Base-by-base conservation (phyloP, 2,888 invertebrate species). In the Ashinkailepas kermadecensis region DNA sequence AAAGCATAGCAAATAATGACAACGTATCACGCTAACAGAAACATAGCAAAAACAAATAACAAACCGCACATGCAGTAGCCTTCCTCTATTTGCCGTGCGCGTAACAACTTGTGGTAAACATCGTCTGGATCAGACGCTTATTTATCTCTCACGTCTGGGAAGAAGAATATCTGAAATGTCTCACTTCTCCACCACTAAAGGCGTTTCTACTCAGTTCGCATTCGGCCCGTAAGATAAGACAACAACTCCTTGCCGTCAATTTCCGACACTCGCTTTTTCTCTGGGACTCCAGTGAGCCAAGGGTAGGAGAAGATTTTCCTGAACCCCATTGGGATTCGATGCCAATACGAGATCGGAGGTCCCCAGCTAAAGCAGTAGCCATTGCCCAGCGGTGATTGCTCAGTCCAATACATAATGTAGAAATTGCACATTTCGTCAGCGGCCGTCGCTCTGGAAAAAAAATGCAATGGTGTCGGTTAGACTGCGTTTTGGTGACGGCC, bases 381-480 rank as follows among this genome's bases (percentile, higher is more conserved):
- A 88, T 91, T 92, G 0, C 92, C 88, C 8, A 96, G 56, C 56
- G 56, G 18, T 4, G 56, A 56, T 18, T 56, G 54, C 21, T 95
- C 91, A 0, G 95, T 94, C 89, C 94, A 96, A 87, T 96, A 96
- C 95, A 96, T 95, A 1, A 96, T 87, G 88, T 96, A 96, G 88
- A 96, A 95, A 88, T 96, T 96, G 89, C 96, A 96, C 96, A 96
- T 96, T 88, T 96, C 96, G 85, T 96, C 94, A 18, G 92, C 90
- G 86, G 93, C 94, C 59, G 95, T 96, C 1, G 93, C 90, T 0
- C 94, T 93, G 88, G 9, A 79, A 57, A 15, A 57, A 15, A 1
- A 13, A 11, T 18, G 6, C 9, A 7, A 18, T 56, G n/a, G 56
- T 15, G 56, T 21, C 65, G n/a, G n/a, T 23, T 10, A 21, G 15